A percentile compares a stretch with the other conserved stretches of the same genome.
phyloP scores from a whole-genome alignment of 2,797 vertebrate species.

The Allobates femoralis region DNA sequence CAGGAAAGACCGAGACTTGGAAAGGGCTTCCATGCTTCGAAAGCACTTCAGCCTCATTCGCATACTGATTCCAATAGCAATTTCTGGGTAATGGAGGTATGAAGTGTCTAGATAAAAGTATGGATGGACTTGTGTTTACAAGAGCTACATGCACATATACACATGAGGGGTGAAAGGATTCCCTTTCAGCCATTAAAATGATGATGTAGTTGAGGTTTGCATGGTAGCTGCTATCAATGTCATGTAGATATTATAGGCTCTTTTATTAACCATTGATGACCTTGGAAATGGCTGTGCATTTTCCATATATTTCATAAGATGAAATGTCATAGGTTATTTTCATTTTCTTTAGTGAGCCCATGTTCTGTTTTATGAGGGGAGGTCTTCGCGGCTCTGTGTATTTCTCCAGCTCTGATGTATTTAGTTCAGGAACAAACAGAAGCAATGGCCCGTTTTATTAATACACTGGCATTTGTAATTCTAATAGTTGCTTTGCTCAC shows the following conservation, averaged over 20 bases:
- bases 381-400: not conserved
- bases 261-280: not conserved
- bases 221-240: not conserved
- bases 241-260: not conserved
- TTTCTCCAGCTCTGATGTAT: not conserved
- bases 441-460: conserved; percentile 1
- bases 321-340: not conserved
- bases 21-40: too few relatives aligned
- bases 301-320: not conserved
- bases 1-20: too few relatives aligned
- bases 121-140: too few relatives aligned
- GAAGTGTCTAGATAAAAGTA: too few relatives aligned
- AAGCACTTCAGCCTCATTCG: too few relatives aligned
- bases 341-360: not conserved
- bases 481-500: not conserved
- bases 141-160: too few relatives aligned
- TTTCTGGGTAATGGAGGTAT: too few relatives aligned
- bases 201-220: not conserved
- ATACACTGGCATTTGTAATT: not conserved
- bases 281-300: not conserved
- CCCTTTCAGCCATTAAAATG: not conserved
- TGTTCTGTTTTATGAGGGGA: conserved; percentile 12
- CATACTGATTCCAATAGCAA: too few relatives aligned
- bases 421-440: conserved; percentile 17
- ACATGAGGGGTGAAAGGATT: too few relatives aligned